Evolutionary conservation across 2,113 vertebrate genomes (phyloP), one percentile per base, ranked within the genome.

Genomic region (Pungitius pungitius): DNA sequence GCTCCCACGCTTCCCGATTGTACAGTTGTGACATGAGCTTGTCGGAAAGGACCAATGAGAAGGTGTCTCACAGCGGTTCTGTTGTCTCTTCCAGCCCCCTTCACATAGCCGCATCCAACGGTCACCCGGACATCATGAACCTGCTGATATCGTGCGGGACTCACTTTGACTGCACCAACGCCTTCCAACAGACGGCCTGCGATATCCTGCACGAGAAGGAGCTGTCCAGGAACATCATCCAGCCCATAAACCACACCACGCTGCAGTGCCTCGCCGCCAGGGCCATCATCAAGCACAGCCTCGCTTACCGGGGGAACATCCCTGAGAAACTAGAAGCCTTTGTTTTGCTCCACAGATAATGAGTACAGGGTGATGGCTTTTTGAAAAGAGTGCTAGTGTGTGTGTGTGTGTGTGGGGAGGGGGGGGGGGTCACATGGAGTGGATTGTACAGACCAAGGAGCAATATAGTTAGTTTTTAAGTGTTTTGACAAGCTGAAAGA

Each of bases 61-160:
- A 27, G 5, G 18, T 73, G 26, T 39, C 24, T 61, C 4, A 47
- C 3, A 12, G 15, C 12, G 1, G 6, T 18, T 61, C 33, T 62
- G 1, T 59, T 73, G 1, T 79, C 33, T 47, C 0, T 62, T 8
- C 37, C 30, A 97, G 96, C 84, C 95, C 97, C 0, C 92, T 99
- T 15, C 98, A 99, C 69, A 95, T 98, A 61, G 97, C 98, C 30
- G 98, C 97, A 57, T 91, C 97, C 79, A 99, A 99, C 85, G 98
- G 99, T 89, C 95, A 99, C 92, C 95, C 97, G 4, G 98, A 96
- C 86, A 98, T 99, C 91, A 99, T 99, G 98, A 98, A 98, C 93
- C 89, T 99, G 86, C 95, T 99, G 75, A 96, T 99, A 82, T 96
- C 97, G 71, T 93, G 95, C 67, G 98, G 98, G 82, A 95, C 96